Evolutionary conservation across 2,113 vertebrate genomes (phyloP).

Genomic region (Lampris megalopsis): DNA sequence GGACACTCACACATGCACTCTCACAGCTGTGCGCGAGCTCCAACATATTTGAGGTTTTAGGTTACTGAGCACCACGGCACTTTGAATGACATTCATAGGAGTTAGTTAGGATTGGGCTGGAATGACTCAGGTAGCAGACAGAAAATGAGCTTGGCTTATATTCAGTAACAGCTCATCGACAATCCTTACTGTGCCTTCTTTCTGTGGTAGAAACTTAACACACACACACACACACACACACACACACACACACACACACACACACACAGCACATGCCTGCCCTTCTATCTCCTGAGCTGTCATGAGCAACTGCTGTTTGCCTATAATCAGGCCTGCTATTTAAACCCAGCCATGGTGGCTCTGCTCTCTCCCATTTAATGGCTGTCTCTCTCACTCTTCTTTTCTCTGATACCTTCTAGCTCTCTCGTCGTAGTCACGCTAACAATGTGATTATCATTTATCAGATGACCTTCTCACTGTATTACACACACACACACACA

Average conservation of each 20-base stretch:
- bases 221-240: neutral
- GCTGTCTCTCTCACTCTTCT: neutral
- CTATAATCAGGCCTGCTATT: conserved; percentile 14
- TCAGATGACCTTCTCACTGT: conserved; percentile 14
- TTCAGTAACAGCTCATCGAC: conserved; percentile 1
- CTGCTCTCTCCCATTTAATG: neutral
- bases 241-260: neutral
- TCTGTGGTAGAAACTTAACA: neutral
- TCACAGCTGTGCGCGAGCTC: conserved; percentile 37
- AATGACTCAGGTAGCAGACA: neutral
- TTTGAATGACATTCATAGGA: conserved; percentile 25
- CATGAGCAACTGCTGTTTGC: conserved; percentile 18
- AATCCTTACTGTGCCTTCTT: neutral
- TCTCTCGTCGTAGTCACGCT: conserved; percentile 1
- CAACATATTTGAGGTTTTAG: conserved; percentile 31
- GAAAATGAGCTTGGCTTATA: neutral
- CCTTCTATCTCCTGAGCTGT: conserved; percentile 14
- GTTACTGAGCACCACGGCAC: conserved; percentile 34
- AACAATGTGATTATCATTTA: conserved; percentile 13
- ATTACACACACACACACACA: neutral
- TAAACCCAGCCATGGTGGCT: conserved; percentile 3
- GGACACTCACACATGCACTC: neutral
- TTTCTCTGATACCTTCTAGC: neutral
- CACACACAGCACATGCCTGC: neutral
- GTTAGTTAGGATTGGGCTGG: neutral